Conservation (phyloP, 2,797 vertebrate species). For the Cyclopterus lumpus region DNA sequence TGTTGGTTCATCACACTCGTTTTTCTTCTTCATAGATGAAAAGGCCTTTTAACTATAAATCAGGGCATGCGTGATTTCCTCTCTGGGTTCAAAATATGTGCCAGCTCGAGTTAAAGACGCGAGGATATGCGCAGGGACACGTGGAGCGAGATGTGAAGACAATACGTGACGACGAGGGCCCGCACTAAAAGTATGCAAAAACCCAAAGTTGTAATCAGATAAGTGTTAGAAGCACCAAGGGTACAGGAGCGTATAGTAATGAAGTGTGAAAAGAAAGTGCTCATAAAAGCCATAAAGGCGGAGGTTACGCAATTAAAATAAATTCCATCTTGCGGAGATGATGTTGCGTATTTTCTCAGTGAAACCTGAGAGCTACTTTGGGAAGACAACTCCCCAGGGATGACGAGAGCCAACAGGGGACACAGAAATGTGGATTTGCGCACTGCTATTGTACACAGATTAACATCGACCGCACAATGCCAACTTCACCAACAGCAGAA, state of each 20-base stretch:
- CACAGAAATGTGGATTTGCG: not conserved
- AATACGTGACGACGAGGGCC: not conserved
- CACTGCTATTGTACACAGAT: not conserved
- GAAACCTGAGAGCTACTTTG: not conserved
- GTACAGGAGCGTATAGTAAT: constrained; percentile 7
- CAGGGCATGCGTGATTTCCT: constrained; percentile 24
- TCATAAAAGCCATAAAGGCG: constrained; percentile 12
- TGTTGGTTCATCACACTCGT: constrained; percentile 32
- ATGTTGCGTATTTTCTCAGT: not conserved
- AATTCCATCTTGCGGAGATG: not conserved
- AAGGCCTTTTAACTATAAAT: constrained; percentile 43
- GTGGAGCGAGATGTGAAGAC: not conserved
- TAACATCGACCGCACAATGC: not conserved
- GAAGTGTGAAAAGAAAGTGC: constrained; percentile 7
- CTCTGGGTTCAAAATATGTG: constrained; percentile 18
- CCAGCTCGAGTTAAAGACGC: not conserved
- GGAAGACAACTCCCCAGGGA: not conserved
- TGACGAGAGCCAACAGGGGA: not conserved
- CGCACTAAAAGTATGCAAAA: not conserved
- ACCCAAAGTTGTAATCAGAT: constrained; percentile 2
- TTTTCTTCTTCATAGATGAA: constrained; percentile 46
- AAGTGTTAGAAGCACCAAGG: constrained; percentile 12
- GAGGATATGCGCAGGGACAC: not conserved
- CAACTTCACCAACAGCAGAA: not conserved
- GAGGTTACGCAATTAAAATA: constrained; percentile 5